phyloP scores from a whole-genome alignment of 2,797 vertebrate genomes.

The Bucorvus abyssinicus region DNA sequence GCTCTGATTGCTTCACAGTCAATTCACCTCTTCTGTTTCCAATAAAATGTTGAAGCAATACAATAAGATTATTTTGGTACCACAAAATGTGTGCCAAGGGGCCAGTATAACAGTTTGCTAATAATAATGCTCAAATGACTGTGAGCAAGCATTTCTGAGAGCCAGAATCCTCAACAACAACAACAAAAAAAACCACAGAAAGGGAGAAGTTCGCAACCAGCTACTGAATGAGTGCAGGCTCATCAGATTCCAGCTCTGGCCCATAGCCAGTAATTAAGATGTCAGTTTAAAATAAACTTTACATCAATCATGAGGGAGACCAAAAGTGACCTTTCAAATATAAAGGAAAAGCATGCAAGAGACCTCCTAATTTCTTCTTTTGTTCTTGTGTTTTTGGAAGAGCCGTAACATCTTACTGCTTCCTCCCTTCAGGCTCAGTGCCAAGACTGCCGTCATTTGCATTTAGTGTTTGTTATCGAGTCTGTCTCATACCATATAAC shows the following conservation, averaged over 20 bases:
- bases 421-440: background rate
- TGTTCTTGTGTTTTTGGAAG: background rate
- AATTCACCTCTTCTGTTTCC: slow-evolving; percentile 13
- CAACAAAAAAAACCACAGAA: background rate
- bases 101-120: slow-evolving; percentile 24
- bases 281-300: slow-evolving; percentile 47
- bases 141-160: slow-evolving; percentile 61
- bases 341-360: slow-evolving; percentile 36
- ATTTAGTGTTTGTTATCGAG: background rate
- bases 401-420: background rate
- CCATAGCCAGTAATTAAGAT: slow-evolving; percentile 41
- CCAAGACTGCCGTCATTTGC: background rate
- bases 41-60: slow-evolving; percentile 3
- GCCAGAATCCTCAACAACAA: slow-evolving; percentile 25
- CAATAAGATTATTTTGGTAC: slow-evolving; percentile 32
- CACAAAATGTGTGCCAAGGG: slow-evolving; percentile 8
- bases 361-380: slow-evolving; percentile 25
- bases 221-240: background rate
- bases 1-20: background rate
- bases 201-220: slow-evolving; percentile 15
- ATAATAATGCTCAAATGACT: slow-evolving; percentile 26
- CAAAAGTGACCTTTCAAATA: slow-evolving; percentile 60
- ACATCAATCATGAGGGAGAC: background rate
- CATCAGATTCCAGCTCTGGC: slow-evolving; percentile 58
- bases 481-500: background rate